Percentiles rank a stretch among this genome's conserved stretches.
Evolutionary conservation across 2,113 vertebrate genomes (phyloP).

Genomic region (Xenopus laevis): DNA sequence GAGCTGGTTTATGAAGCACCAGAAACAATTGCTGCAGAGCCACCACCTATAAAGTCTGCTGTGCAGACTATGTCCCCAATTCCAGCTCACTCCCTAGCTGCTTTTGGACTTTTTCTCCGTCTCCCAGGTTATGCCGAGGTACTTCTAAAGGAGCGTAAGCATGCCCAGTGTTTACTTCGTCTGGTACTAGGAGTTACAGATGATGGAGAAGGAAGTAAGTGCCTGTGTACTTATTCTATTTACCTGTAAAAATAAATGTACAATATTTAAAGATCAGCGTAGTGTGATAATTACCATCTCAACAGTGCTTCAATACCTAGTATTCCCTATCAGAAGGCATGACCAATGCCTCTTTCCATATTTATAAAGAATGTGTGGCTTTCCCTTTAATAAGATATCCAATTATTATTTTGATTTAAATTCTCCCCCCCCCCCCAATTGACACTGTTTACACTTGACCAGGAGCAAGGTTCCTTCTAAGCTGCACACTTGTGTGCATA

Average conservation of each 20-base stretch:
- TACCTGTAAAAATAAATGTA: neutral
- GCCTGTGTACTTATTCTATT: constrained; percentile 41
- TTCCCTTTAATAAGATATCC: too few species aligned
- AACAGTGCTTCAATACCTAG: too few species aligned
- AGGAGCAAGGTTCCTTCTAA: too few species aligned
- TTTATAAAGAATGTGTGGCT: too few species aligned
- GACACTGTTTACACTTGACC: too few species aligned
- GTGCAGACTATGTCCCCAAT: constrained; percentile 97
- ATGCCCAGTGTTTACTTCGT: constrained; percentile 94
- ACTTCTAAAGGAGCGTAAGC: constrained; percentile 94
- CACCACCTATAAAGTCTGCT: constrained; percentile 88
- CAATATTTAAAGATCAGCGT: too few species aligned
- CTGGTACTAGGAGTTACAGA: constrained; percentile 96
- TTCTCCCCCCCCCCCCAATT: too few species aligned
- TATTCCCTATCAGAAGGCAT: too few species aligned
- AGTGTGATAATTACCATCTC: too few species aligned
- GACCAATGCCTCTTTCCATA: too few species aligned
- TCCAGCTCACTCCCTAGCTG: constrained; percentile 93
- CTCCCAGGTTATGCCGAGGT: constrained; percentile 97
- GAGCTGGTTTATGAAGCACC: constrained; percentile 95
- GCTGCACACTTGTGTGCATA: too few species aligned
- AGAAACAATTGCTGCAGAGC: constrained; percentile 88
- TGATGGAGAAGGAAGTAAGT: constrained; percentile 98
- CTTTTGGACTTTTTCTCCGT: constrained; percentile 94
- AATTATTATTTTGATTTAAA: too few species aligned